Percentiles rank a stretch among this genome's conserved stretches.
Evolutionary conservation across 2,888 invertebrate species (phyloP).

Genomic region (Axea sp.): DNA sequence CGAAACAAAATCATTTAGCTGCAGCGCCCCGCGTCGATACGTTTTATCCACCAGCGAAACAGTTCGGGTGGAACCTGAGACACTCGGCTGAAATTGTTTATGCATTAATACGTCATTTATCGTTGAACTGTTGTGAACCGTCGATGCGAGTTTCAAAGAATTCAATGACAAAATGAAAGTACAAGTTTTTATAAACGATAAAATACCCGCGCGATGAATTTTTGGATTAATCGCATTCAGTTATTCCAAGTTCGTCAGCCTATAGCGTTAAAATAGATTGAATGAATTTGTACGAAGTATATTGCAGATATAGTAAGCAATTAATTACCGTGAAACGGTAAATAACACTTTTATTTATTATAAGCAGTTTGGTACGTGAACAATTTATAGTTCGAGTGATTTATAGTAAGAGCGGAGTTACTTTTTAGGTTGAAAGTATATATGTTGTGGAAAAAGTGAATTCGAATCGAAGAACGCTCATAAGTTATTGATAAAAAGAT

Average conservation of each 20-base stretch:
- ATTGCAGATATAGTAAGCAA: constrained; percentile 17
- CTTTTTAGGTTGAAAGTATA: too few relatives aligned
- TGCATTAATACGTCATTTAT: neutral
- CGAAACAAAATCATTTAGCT: constrained; percentile 47
- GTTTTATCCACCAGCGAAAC: constrained; percentile 1
- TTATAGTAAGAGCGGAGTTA: too few relatives aligned
- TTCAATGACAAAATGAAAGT: constrained; percentile 4
- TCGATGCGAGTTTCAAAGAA: too few relatives aligned
- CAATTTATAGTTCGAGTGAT: constrained; percentile 14
- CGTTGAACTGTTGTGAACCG: neutral
- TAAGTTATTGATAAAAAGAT: too few relatives aligned
- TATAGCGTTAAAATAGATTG: constrained; percentile 6
- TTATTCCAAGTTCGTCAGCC: constrained; percentile 7
- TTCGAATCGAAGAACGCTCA: too few relatives aligned
- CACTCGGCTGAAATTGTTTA: constrained; percentile 1
- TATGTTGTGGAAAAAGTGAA: too few relatives aligned
- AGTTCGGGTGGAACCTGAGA: neutral
- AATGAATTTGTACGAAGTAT: constrained; percentile 20
- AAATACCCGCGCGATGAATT: constrained; percentile 6
- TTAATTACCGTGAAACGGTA: constrained; percentile 3
- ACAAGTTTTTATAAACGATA: neutral
- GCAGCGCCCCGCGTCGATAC: constrained; percentile 6
- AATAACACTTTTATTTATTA: constrained; percentile 28
- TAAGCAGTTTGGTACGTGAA: constrained; percentile 12
- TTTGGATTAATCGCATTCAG: constrained; percentile 12